phyloP scores from a whole-genome alignment of 2,113 vertebrate genomes.

The Festucalex cinctus region DNA sequence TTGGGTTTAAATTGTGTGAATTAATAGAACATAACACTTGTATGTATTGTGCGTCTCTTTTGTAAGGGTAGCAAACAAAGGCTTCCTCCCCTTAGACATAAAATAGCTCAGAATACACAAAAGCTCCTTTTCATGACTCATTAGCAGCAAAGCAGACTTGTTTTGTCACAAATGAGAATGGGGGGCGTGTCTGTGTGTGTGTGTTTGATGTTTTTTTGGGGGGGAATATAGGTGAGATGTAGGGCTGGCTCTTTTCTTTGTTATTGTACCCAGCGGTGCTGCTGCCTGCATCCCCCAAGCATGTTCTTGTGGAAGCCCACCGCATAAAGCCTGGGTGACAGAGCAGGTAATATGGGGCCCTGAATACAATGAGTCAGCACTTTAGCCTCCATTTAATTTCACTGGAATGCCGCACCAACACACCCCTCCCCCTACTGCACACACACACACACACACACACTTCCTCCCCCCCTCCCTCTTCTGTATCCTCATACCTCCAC shows the following conservation, averaged over 20 bases:
- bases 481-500: constrained; percentile 39
- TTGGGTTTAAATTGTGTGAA: neutral
- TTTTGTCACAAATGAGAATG: constrained; percentile 30
- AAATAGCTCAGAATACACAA: constrained; percentile 11
- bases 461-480: constrained; percentile 6
- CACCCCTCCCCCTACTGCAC: constrained; percentile 2
- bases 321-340: constrained; percentile 65
- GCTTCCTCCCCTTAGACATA: constrained; percentile 7
- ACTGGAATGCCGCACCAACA: constrained; percentile 55
- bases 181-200: neutral
- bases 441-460: no score
- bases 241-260: constrained; percentile 43
- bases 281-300: constrained; percentile 29
- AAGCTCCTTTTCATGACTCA: constrained; percentile 54
- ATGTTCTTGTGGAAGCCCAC: constrained; percentile 46
- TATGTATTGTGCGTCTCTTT: neutral
- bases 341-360: constrained; percentile 70
- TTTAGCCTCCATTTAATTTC: constrained; percentile 73
- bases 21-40: neutral
- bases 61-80: constrained; percentile 7
- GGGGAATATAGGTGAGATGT: constrained; percentile 43
- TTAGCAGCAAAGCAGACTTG: constrained; percentile 49
- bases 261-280: constrained; percentile 60
- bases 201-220: neutral
- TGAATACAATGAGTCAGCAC: constrained; percentile 74